Conservation (phyloP, 1,140 invertebrate species). For the Zaprionus ornatus region DNA sequence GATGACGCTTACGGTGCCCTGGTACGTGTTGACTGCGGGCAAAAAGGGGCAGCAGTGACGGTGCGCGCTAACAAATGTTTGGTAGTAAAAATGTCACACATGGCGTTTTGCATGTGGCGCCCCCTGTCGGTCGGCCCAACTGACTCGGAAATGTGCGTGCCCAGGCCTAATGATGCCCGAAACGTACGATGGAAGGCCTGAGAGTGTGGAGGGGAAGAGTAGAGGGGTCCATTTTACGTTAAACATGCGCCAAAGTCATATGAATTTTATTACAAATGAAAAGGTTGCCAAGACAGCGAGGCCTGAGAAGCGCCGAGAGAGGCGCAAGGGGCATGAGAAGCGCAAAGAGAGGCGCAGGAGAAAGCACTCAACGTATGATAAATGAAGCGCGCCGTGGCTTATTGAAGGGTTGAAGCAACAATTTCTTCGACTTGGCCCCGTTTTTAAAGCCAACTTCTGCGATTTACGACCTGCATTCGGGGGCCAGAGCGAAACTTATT, state of each 20-base stretch:
- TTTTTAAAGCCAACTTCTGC: slow-evolving; percentile 36
- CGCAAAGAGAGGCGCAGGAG: slow-evolving; percentile 6
- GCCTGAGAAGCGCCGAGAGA: not conserved
- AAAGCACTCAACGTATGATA: slow-evolving; percentile 51
- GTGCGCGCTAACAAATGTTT: slow-evolving; percentile 74
- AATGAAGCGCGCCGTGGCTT: slow-evolving; percentile 49
- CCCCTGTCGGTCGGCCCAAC: slow-evolving; percentile 1
- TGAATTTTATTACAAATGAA: slow-evolving; percentile 80
- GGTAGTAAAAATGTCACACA: slow-evolving; percentile 81
- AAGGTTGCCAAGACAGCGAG: slow-evolving; percentile 53
- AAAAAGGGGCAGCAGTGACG: not conserved
- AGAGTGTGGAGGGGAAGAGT: not conserved
- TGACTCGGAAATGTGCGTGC: slow-evolving; percentile 64
- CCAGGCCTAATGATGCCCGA: slow-evolving; percentile 71
- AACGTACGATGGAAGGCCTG: not conserved
- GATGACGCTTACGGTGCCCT: slow-evolving; percentile 46
- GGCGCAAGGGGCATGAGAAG: slow-evolving; percentile 14
- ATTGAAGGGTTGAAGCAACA: slow-evolving; percentile 59
- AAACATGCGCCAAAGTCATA: slow-evolving; percentile 78
- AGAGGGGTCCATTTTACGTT: slow-evolving; percentile 53
- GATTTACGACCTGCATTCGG: slow-evolving; percentile 61
- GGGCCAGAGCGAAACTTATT: slow-evolving; percentile 64
- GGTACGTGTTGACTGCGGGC: slow-evolving; percentile 67
- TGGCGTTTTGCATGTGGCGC: slow-evolving; percentile 76
- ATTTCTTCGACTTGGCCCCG: slow-evolving; percentile 23